phyloP scores from a whole-genome alignment of 2,888 invertebrate genomes.

The Ophion slaviceki region DNA sequence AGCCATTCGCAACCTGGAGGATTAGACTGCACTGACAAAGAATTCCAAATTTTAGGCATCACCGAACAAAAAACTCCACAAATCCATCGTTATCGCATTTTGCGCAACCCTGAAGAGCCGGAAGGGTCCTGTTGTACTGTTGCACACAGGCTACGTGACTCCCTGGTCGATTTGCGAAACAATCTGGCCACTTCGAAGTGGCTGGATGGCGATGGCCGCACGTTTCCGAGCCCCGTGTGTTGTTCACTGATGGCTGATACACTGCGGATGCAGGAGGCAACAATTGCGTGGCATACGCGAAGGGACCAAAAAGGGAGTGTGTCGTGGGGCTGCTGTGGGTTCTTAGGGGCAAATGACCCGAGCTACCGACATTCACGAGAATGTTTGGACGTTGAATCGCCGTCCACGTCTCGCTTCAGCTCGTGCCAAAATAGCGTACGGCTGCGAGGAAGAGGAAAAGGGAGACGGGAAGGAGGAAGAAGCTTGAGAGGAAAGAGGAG shows the following conservation, averaged over 20 bases:
- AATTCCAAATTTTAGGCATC: too few species aligned
- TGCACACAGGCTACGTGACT: background rate
- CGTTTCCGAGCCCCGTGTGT: conserved; percentile 28
- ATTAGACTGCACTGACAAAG: too few species aligned
- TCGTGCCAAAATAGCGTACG: conserved; percentile 22
- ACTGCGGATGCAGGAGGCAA: background rate
- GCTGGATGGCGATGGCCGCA: conserved; percentile 23
- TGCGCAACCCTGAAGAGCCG: too few species aligned
- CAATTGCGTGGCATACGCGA: background rate
- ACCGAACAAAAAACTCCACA: too few species aligned
- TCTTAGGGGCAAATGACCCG: conserved; percentile 44
- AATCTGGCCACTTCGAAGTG: conserved; percentile 11
- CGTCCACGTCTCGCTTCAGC: background rate
- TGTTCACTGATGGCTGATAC: background rate
- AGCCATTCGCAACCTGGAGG: too few species aligned
- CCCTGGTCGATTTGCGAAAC: background rate
- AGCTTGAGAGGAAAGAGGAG: background rate
- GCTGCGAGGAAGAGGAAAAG: background rate
- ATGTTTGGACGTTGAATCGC: conserved; percentile 11
- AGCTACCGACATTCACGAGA: background rate
- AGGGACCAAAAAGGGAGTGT: background rate
- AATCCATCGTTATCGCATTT: too few species aligned
- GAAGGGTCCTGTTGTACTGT: background rate
- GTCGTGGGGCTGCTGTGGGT: background rate
- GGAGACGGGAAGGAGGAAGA: background rate